A percentile compares a stretch with the other conserved stretches of the same genome.
Evolutionary conservation across 2,797 vertebrate genomes (phyloP).

Genomic region (Eutrigla gurnardus): DNA sequence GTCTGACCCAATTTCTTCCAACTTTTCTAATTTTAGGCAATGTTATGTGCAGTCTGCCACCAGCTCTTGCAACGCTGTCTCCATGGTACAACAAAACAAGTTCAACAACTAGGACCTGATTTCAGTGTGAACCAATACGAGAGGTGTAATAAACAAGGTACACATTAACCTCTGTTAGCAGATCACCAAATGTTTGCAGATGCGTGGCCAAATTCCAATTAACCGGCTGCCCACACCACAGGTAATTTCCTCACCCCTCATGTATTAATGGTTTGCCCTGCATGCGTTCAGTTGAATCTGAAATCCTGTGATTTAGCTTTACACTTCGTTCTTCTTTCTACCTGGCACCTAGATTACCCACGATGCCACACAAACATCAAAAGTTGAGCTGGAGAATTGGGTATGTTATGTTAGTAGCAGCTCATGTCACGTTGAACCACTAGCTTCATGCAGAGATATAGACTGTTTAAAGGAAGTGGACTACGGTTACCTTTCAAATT

Average conservation of each 20-base stretch:
- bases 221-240: neutral
- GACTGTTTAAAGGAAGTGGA: no score
- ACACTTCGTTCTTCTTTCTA: neutral
- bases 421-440: no score
- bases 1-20: neutral
- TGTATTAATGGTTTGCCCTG: neutral
- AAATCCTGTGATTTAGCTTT: neutral
- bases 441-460: neutral
- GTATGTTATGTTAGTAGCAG: neutral
- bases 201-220: neutral
- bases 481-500: no score
- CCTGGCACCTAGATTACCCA: neutral
- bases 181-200: conserved; percentile 1
- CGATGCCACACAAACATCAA: neutral
- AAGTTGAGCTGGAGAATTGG: neutral
- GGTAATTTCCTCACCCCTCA: neutral
- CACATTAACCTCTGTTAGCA: neutral
- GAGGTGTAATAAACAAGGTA: neutral
- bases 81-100: no score
- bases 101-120: no score
- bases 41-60: neutral
- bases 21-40: neutral
- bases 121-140: neutral
- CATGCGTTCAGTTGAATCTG: neutral
- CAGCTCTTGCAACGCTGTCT: neutral